A percentile compares a stretch with the other conserved stretches of the same genome.
Evolutionary conservation across 2,797 vertebrate species (phyloP).

Genomic region (Pseudomugil gertrudae): DNA sequence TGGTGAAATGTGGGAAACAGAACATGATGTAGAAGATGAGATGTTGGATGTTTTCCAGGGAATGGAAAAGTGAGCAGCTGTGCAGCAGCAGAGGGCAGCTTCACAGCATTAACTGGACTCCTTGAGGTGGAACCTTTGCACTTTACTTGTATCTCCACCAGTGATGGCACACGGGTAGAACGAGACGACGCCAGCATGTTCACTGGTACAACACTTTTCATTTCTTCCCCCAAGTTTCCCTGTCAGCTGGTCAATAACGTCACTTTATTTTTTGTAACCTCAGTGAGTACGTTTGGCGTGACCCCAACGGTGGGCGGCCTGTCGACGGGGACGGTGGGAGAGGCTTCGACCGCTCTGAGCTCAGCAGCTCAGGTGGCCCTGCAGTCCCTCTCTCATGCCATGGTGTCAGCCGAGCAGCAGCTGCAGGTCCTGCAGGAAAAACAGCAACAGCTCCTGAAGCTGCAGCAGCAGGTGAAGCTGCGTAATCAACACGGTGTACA

Average conservation of each 20-base stretch:
- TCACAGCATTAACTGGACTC: conserved; percentile 96
- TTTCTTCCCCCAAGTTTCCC: background rate
- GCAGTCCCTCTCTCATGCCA: conserved; percentile 99
- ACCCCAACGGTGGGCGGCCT: conserved; percentile 93
- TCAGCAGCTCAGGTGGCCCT: conserved; percentile 99
- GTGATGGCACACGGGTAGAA: conserved; percentile 98
- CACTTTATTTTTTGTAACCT: conserved; percentile 3
- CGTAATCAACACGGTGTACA: too few species aligned
- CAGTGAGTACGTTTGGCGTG: conserved; percentile 99
- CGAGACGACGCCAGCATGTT: conserved; percentile 99
- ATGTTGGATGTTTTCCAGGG: conserved; percentile 74
- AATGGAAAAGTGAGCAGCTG: conserved; percentile 94
- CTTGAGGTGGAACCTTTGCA: conserved; percentile 98
- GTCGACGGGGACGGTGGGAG: conserved; percentile 93
- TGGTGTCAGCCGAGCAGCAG: conserved; percentile 99
- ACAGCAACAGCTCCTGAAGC: conserved; percentile 98
- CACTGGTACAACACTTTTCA: conserved; percentile 75
- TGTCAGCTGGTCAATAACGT: background rate
- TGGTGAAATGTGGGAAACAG: too few species aligned
- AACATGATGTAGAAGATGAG: too few species aligned
- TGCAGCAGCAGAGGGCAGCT: conserved; percentile 97
- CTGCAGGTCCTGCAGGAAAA: conserved; percentile 99
- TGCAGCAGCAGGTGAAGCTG: conserved; percentile 95
- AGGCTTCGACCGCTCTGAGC: conserved; percentile 96
- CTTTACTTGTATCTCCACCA: conserved; percentile 98